Base-by-base conservation (phyloP, 2,888 invertebrate species). In the Chrysopilus asiliformis region DNA sequence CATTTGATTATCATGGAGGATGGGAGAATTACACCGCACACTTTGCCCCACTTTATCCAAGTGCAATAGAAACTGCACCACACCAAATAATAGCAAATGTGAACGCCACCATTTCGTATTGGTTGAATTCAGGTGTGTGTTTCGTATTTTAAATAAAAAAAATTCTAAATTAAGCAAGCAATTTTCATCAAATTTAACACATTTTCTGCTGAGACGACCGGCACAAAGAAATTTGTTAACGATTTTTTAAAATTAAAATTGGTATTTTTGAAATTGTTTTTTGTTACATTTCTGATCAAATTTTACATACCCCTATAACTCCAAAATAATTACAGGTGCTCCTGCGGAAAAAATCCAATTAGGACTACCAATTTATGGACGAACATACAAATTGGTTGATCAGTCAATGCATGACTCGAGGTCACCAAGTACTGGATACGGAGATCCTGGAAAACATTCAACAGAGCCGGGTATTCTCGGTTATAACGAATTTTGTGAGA, bases 311-410 rank as follows among this genome's bases (percentile, higher is more conserved):
- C n/a, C n/a, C n/a, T n/a, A n/a, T n/a, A n/a, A n/a, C n/a, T n/a
- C n/a, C n/a, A n/a, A n/a, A n/a, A n/a, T n/a, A n/a, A n/a, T n/a
- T n/a, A n/a, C n/a, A 42, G 76, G 76, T 9, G 72, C 71, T 1
- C 63, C 68, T 3, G 59, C 69, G 2, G 59, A 70, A 2, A 85
- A 85, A 53, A 47, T 86, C 0, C 61, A 76, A 1, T 44, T 85
- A 1, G 85, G 86, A 0, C 57, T 83, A 19, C 77, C 77, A 0
- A 66, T 75, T 5, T 85, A 82, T 44, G 85, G 82, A 0, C 68
- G 75, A 36, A 67, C 74, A 0, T 86, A 76, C 46, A 73, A 68
- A 0, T 56, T 85, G 10, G 51, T 58, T 0, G 53, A 70, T 44
- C 47, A 63, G 7, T 51, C 44, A 1, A 48, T 59, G 1, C 63